A percentile compares a stretch with the other conserved stretches of the same genome.
Conservation (phyloP, 2,113 vertebrate species). For the Melanerpes aurifrons region DNA sequence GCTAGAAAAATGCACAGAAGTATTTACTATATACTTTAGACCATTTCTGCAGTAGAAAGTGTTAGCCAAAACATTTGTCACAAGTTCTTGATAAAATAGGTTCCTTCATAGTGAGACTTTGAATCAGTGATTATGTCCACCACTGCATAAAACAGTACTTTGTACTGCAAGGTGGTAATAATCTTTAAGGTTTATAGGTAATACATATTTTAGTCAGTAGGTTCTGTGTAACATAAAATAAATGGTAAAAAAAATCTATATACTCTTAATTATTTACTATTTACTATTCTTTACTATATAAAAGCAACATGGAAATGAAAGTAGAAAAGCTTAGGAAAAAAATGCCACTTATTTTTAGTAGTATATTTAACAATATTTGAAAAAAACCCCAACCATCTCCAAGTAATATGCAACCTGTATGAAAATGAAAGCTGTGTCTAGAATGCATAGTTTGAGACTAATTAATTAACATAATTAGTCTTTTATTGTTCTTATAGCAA, state of each 20-base stretch:
- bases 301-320: not conserved
- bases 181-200: not conserved
- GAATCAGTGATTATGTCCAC: not conserved
- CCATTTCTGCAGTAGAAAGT: not conserved
- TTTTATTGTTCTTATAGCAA: slow-evolving; percentile 65
- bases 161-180: not conserved
- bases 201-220: not conserved
- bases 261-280: not conserved
- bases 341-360: not conserved
- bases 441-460: slow-evolving; percentile 18
- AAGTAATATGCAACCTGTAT: slow-evolving; percentile 30
- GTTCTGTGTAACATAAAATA: not conserved
- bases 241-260: not conserved
- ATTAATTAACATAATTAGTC: slow-evolving; percentile 42
- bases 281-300: not conserved
- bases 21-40: not conserved
- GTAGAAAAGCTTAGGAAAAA: not conserved
- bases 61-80: not conserved
- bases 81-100: not conserved
- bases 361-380: slow-evolving; percentile 32
- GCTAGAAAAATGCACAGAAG: not conserved
- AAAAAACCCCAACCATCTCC: not conserved
- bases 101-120: not conserved
- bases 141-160: not conserved
- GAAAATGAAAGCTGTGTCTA: slow-evolving; percentile 43